Evolutionary conservation across 2,113 vertebrate species (phyloP), one percentile per base, ranked within the genome.

Genomic region (Toxotes jaculatrix): DNA sequence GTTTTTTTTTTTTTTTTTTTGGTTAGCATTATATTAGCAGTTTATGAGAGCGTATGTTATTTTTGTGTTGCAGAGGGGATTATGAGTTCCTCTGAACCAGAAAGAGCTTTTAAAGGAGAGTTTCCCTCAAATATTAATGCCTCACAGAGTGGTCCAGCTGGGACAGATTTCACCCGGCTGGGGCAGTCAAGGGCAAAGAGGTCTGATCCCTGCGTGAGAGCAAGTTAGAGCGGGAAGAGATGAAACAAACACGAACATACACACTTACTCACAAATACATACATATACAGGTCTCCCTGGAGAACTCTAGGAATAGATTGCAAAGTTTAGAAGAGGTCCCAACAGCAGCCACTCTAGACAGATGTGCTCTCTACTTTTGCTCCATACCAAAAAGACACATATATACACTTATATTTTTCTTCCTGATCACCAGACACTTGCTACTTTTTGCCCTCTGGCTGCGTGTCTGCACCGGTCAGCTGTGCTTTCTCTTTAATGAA

Each of bases 71-170:
- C 66, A 77, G 36, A 45, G 78, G 70, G 86, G 88, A 90, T 87
- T 91, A 81, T 86, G 74, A 91, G 86, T 77, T 82, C 65, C 60
- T 60, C 55, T 86, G 75, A 77, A 81, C 67, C 83, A 87, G 84
- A 85, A 90, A 92, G 86, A 67, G 91, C 91, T 94, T 93, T 94
- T 91, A 93, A 87, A 88, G 74, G 80, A 88, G 85, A 36, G 71
- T 80, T 89, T 72, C 68, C 53, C 80, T 93, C 56, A 93, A 94
- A 93, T 94, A 94, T 94, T 93, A 82, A 94, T 94, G 91, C 72
- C 12, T 34, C 12, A 17, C 53, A 73, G 88, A 91, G 92, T 86
- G 86, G 80, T 82, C 78, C 86, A 79, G 68, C 80, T 77, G 82
- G 89, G 93, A 90, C 87, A 89, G 87, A 81, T 93, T 94, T 93